Percentiles rank a stretch among this genome's conserved stretches.
Conservation (phyloP, 2,888 invertebrate genomes). For the Zaprionus bogoriensis region DNA sequence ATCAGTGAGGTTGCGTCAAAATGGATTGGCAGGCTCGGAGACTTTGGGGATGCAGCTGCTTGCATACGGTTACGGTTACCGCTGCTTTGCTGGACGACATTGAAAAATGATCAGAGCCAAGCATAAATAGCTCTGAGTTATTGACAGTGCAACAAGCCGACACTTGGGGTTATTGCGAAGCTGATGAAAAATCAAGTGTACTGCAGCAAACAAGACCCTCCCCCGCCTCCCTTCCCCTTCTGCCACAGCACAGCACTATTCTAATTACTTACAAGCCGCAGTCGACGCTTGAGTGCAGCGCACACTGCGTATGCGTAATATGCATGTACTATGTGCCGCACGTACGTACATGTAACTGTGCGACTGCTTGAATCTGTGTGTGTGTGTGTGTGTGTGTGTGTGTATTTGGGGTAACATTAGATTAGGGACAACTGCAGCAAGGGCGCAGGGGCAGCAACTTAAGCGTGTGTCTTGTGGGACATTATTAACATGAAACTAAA, state of each 20-base stretch:
- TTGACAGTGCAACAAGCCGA: slow-evolving; percentile 1
- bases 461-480: slow-evolving; percentile 22
- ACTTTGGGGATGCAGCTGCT: slow-evolving; percentile 6
- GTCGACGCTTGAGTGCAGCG: not conserved
- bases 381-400: not conserved
- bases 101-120: not conserved
- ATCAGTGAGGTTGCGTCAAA: slow-evolving; percentile 18
- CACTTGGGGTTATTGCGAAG: not conserved
- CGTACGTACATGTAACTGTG: no score
- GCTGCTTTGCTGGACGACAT: not conserved
- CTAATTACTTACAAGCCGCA: slow-evolving; percentile 13
- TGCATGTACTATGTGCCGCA: no score
- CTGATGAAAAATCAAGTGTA: not conserved
- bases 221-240: no score
- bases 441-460: slow-evolving; percentile 13
- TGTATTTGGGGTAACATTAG: slow-evolving; percentile 14
- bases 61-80: slow-evolving; percentile 10
- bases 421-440: slow-evolving; percentile 15
- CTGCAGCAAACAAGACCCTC: no score
- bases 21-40: slow-evolving; percentile 23
- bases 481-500: slow-evolving; percentile 43
- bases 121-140: slow-evolving; percentile 16
- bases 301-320: slow-evolving; percentile 14
- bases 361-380: no score
- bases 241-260: not conserved